Conservation (phyloP, 1,140 invertebrate genomes). For the Leptestheria dahalacensis region DNA sequence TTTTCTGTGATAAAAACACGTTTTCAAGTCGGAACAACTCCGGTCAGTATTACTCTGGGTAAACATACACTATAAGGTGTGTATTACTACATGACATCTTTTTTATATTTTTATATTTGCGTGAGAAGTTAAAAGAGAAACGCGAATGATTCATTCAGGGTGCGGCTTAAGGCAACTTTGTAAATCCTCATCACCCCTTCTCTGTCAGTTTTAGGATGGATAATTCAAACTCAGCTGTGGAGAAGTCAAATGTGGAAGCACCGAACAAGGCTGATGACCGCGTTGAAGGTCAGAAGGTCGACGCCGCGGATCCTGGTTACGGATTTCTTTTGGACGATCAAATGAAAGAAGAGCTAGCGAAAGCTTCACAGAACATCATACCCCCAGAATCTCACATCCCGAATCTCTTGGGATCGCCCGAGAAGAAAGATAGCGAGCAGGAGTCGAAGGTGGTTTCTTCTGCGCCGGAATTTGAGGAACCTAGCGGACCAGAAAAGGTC, state of each 20-base stretch:
- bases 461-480: neutral
- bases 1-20: neutral
- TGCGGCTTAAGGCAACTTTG: no score
- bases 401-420: neutral
- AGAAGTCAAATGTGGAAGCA: no score
- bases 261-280: neutral
- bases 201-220: no score
- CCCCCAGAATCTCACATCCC: neutral
- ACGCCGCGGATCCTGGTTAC: neutral
- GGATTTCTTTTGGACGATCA: constrained; percentile 2
- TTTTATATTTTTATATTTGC: no score
- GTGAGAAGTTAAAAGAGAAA: no score
- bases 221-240: no score
- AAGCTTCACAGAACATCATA: constrained; percentile 1
- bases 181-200: no score
- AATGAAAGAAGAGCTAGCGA: constrained; percentile 4
- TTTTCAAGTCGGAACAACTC: neutral
- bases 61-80: no score
- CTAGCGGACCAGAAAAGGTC: neutral
- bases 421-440: neutral
- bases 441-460: neutral
- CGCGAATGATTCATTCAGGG: no score
- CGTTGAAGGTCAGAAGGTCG: neutral
- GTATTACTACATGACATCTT: no score
- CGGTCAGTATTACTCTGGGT: no score